These are phyloP conservation scores for Sebastes iracundus DNA, from an alignment of 2,797 vertebrate species.

Conservation along the genomic window DNA sequence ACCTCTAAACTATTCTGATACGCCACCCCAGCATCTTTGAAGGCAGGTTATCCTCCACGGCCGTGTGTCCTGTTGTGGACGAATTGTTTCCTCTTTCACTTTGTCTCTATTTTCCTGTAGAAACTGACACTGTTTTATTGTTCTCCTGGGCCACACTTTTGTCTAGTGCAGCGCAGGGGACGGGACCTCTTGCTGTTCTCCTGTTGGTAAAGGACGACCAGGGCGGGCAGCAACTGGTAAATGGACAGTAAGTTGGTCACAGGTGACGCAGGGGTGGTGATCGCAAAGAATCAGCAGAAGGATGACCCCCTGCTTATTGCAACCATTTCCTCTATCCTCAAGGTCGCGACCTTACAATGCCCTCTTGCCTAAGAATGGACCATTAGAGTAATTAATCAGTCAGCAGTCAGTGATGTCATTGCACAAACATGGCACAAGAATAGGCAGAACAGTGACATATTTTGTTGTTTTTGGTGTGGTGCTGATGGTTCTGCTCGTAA, in stretches of 20 bases:
- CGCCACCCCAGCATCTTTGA: slow-evolving; percentile 93
- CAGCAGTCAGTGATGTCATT: slow-evolving; percentile 71
- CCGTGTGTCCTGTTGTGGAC: slow-evolving; percentile 92
- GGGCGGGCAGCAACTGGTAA: slow-evolving; percentile 8
- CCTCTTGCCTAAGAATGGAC: slow-evolving; percentile 70
- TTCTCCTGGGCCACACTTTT: slow-evolving; percentile 72
- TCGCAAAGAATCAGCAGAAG: slow-evolving; percentile 67
- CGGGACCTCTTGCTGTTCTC: slow-evolving; percentile 40
- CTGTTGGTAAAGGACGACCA: slow-evolving; percentile 33
- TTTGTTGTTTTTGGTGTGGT: slow-evolving; percentile 63
- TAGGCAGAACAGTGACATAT: slow-evolving; percentile 40
- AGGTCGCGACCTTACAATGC: slow-evolving; percentile 76
- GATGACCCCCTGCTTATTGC: slow-evolving; percentile 76
- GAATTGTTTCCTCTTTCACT: slow-evolving; percentile 98
- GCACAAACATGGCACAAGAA: slow-evolving; percentile 69
- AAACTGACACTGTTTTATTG: slow-evolving; percentile 90
- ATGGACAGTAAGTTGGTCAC: slow-evolving; percentile 53
- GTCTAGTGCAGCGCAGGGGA: slow-evolving; percentile 29
- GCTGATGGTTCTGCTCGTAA: slow-evolving; percentile 52
- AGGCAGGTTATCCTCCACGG: slow-evolving; percentile 92
- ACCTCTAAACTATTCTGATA: slow-evolving; percentile 93
- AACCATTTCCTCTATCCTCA: slow-evolving; percentile 76
- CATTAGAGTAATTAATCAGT: slow-evolving; percentile 66
- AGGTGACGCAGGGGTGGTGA: slow-evolving; percentile 69
- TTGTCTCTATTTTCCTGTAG: slow-evolving; percentile 85